Evolutionary conservation across 1,140 invertebrate species (phyloP).

Genomic region (Nylanderia fulva): DNA sequence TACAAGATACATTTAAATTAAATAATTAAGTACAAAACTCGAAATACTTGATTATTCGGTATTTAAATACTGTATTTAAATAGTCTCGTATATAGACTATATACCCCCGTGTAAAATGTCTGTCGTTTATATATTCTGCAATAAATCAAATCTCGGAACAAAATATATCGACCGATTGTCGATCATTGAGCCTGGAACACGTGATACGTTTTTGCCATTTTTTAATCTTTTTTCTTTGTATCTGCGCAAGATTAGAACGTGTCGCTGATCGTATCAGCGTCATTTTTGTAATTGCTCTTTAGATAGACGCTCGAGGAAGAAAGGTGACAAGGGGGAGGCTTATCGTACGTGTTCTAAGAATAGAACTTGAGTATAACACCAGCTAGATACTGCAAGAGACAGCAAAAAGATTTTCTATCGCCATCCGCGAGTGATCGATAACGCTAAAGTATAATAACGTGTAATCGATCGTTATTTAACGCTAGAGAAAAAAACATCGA

Average conservation of each 20-base stretch:
- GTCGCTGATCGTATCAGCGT: constrained; percentile 25
- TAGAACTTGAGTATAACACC: constrained; percentile 30
- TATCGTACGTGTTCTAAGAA: constrained; percentile 20
- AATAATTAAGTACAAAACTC: too few relatives aligned
- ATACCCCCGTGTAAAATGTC: background rate
- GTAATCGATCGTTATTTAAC: constrained; percentile 15
- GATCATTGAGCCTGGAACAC: background rate
- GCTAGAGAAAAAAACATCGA: background rate
- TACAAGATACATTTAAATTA: too few relatives aligned
- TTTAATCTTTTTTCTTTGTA: background rate
- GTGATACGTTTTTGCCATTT: background rate
- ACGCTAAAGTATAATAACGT: background rate
- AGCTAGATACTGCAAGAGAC: background rate
- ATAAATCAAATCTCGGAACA: constrained; percentile 32
- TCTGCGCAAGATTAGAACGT: constrained; percentile 23
- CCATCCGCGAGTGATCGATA: background rate
- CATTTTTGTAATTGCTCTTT: background rate
- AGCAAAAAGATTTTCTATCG: background rate
- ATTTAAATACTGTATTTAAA: too few relatives aligned
- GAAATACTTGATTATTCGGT: too few relatives aligned
- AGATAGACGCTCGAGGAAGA: constrained; percentile 7
- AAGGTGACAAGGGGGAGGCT: background rate
- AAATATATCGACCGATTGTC: constrained; percentile 20
- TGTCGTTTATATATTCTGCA: constrained; percentile 30
- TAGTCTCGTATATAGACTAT: too few relatives aligned